Conservation (phyloP, 2,797 vertebrate species). For the Bovichtus diacanthus region DNA sequence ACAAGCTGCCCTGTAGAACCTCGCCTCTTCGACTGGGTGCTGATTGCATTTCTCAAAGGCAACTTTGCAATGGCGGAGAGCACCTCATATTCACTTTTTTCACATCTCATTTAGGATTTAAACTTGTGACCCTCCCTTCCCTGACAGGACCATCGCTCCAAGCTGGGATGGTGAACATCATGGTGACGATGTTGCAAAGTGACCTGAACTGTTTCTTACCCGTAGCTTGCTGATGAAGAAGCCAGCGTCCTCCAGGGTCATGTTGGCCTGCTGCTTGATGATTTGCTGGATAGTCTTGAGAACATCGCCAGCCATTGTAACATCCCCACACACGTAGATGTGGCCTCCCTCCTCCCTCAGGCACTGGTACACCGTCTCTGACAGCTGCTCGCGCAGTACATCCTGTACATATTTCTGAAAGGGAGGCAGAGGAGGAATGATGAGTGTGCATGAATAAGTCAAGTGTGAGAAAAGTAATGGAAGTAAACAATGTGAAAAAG, state of each 20-base stretch:
- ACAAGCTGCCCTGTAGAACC: not conserved
- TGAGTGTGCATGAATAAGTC: conserved; percentile 35
- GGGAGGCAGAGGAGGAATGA: conserved; percentile 22
- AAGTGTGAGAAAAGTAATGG: conserved; percentile 14
- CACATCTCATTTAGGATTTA: conserved; percentile 5
- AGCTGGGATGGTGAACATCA: not conserved
- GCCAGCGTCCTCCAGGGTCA: conserved; percentile 92
- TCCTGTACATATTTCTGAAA: conserved; percentile 98
- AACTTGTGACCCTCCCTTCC: not conserved
- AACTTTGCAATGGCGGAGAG: not conserved
- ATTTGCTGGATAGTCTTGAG: conserved; percentile 95
- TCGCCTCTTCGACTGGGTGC: not conserved
- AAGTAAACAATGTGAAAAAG: conserved; percentile 26
- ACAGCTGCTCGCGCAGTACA: conserved; percentile 93
- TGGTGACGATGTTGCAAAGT: not conserved
- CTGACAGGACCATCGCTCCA: not conserved
- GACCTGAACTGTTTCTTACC: conserved; percentile 78
- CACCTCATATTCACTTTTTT: not conserved
- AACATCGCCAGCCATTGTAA: conserved; percentile 98
- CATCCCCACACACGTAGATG: conserved; percentile 97
- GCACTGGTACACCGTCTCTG: conserved; percentile 90
- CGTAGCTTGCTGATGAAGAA: conserved; percentile 96
- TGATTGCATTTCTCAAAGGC: conserved; percentile 6
- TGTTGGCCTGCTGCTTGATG: conserved; percentile 90
- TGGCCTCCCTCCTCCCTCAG: conserved; percentile 95